Conservation (phyloP, 2,113 vertebrate species). For the Cololabis saira region DNA sequence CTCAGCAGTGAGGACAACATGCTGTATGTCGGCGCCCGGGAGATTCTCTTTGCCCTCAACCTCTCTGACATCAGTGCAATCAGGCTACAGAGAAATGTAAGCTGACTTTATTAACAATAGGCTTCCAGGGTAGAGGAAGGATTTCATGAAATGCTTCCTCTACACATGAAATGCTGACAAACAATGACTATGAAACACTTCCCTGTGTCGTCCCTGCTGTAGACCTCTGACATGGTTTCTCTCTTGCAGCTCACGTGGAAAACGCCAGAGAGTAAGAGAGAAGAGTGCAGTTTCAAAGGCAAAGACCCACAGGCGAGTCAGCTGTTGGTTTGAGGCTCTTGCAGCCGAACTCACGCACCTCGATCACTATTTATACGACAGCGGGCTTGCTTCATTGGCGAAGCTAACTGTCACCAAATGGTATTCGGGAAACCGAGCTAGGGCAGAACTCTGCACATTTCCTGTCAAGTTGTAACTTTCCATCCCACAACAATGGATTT, state of each 20-base stretch:
- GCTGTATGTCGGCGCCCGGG: conserved; percentile 89
- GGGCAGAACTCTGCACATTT: conserved; percentile 42
- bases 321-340: conserved; percentile 24
- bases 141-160: too few relatives aligned
- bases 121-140: neutral
- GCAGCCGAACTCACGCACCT: conserved; percentile 20
- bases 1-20: conserved; percentile 85
- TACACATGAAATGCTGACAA: conserved; percentile 19
- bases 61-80: conserved; percentile 77
- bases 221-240: conserved; percentile 15
- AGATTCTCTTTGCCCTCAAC: conserved; percentile 87
- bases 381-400: conserved; percentile 1
- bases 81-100: conserved; percentile 83
- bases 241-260: conserved; percentile 86
- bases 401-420: conserved; percentile 12
- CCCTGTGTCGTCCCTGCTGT: conserved; percentile 1
- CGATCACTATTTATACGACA: conserved; percentile 14
- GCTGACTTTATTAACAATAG: conserved; percentile 30
- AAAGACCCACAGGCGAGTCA: conserved; percentile 91
- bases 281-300: conserved; percentile 95
- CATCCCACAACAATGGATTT: conserved; percentile 36
- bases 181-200: conserved; percentile 10
- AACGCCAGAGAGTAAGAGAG: conserved; percentile 88
- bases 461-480: conserved; percentile 48
- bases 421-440: conserved; percentile 16